Base-by-base conservation (phyloP, 2,113 vertebrate species). In the Chloropsis hardwickii region DNA sequence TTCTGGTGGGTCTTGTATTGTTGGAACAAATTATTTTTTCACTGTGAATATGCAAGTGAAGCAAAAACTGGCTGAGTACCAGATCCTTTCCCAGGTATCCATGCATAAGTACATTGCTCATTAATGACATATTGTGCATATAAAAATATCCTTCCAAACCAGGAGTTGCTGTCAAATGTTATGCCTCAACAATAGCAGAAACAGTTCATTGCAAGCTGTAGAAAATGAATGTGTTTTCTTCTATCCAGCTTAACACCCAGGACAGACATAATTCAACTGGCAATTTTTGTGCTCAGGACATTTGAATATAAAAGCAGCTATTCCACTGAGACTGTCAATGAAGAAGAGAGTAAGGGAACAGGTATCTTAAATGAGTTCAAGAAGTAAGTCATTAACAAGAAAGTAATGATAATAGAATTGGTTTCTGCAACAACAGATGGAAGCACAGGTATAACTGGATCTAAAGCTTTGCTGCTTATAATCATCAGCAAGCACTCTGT, bases 371-470 rank as follows among this genome's bases (percentile, higher is more conserved):
- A 90, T 81, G 53, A 90, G 51, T 91, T 96, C 71, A 94, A 90
- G 64, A 93, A 88, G 47, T 65, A 81, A 67, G 50, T 83, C 64
- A 79, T 96, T 94, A 95, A 88, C 47, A 94, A 60, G 84, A 91
- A 91, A 94, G 57, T 78, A 92, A 81, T 23, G 9, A 70, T 92
- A 86, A 91, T 62, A 71, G 67, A 90, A 88, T 72, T 81, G 42
- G 48, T 92, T 94, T 95, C 76, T 97, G 61, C 50, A 94, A 71
- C 83, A 94, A n/a, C 81, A 96, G 82, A 84, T 96, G 91, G 91
- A 89, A 91, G 57, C 57, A 84, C 57, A 88, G 73, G 84, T 94
- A 95, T 73, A 93, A 66, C 89, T 48, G 54, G 42, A 88, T 96
- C 57, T 76, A 92, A 95, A 81, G 69, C 84, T 92, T 94, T 86